Evolutionary conservation across 2,888 invertebrate species (phyloP), one percentile per base, ranked within the genome.

Genomic region (Hirtodrosophila cameraria): DNA sequence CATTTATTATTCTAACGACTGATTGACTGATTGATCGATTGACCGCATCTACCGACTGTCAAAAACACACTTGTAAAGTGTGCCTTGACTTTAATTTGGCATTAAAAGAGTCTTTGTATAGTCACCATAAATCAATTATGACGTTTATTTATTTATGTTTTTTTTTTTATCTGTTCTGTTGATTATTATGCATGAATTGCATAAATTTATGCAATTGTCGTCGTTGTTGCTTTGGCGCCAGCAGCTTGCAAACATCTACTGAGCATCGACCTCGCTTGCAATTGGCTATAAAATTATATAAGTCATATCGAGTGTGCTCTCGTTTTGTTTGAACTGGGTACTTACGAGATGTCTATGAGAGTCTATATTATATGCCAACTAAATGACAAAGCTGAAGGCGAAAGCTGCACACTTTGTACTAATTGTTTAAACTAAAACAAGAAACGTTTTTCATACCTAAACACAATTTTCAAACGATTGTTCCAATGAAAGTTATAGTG

Each of bases 71-170:
- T 31, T 63, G 36, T n/a, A n/a, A n/a, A 77, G 68, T 25, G 30
- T 9, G 52, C 62, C 59, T 71, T 75, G 76, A 79, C 43, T 78
- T 48, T 18, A 46, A 41, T 48, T 63, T 45, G 28, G 41, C 42
- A 50, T 28, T 46, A 42, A 52, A 43, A 50, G 18, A 11, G 38
- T 33, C 15, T 39, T 39, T 31, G 38, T 33, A 28, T n/a, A 33
- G 54, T 35, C 53, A 18, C n/a, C 39, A 48, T 62, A 33, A 55
- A 46, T 63, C 46, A 62, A 61, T 62, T 75, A 53, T 20, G 38
- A 48, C 25, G 27, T 36, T 9, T 1, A 11, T n/a, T 1, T 8
- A 39, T 30, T 16, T 31, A 7, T 52, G 7, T 3, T 2, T 1
- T 9, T 2, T 35, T 35, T 3, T 13, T 9, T 35, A 5, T 11